Evolutionary conservation across 2,797 vertebrate genomes (phyloP), one percentile per base, ranked within the genome.

Genomic region (Echiichthys vipera): DNA sequence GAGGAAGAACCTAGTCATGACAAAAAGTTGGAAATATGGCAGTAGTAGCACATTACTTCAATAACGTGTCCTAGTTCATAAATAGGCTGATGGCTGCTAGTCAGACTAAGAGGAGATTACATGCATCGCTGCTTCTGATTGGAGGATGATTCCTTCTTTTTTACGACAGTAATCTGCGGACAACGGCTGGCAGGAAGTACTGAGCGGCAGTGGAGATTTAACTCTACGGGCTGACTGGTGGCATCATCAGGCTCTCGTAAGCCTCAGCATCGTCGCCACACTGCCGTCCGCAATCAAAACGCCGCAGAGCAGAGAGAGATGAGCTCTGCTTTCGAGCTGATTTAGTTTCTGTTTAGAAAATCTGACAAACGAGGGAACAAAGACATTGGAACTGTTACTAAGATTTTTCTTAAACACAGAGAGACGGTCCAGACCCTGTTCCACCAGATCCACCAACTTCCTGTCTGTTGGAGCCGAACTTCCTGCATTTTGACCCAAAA

Each of bases 1-100:
- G 77, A 71, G 85, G 81, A 78, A 77, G 74, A 92, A 93, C 83
- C 74, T 53, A 90, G 81, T 87, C 63, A 71, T 92, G 92, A 92
- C 83, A 51, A 65, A 71, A 81, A 70, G 80, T 65, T 84, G 76
- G 72, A 79, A 90, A 86, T 91, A 93, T 95, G 94, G 93, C 93
- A 94, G 92, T 92, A 90, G 93, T 90, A 91, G 86, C 92, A 86
- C 70, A 67, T 73, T 74, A 84, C 89, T 88, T 84, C 80, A 69
- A 80, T 87, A 85, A 74, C 63, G 86, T 74, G 87, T 87, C 65
- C 71, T 68, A 70, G 72, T 57, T 80, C 73, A 43, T 11, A 68
- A 67, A 56, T 45, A 45, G 65, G 51, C 61, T 45, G 58, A 81
- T 63, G 83, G 81, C 83, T 66, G 84, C 75, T 71, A 59, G 83